Conservation (phyloP, 2,797 vertebrate genomes). For the Channallabes apus region DNA sequence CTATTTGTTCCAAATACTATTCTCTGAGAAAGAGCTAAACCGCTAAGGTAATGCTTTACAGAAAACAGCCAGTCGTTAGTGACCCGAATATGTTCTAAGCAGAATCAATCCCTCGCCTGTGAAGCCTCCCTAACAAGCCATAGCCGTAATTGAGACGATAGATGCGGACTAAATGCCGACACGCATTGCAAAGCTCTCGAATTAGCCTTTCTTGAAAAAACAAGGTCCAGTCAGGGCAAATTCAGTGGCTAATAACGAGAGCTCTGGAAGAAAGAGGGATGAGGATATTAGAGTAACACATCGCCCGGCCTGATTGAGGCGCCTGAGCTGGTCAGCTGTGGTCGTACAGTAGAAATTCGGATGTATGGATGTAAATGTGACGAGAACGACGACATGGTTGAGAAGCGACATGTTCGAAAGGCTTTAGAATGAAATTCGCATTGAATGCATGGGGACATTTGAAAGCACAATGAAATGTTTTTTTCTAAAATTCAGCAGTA, state of each 20-base stretch:
- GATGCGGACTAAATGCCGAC: slow-evolving; percentile 3
- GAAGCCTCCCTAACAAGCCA: not conserved
- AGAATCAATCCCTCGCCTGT: slow-evolving; percentile 22
- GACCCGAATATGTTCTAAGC: not conserved
- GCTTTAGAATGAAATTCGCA: not conserved
- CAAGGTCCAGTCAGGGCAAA: not conserved
- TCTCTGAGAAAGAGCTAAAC: not conserved
- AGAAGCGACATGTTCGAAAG: not conserved
- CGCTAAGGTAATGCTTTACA: not conserved
- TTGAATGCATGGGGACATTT: not conserved
- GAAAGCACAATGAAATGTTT: not conserved
- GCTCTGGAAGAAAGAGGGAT: slow-evolving; percentile 19
- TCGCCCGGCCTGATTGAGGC: slow-evolving; percentile 35
- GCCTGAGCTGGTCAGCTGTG: slow-evolving; percentile 17
- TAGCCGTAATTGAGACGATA: slow-evolving; percentile 30
- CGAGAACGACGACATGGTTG: not conserved
- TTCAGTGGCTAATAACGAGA: slow-evolving; percentile 13
- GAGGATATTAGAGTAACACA: slow-evolving; percentile 36
- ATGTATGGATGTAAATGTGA: slow-evolving; percentile 11
- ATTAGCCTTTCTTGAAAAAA: slow-evolving; percentile 2
- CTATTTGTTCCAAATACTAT: not conserved
- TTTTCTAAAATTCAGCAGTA: not conserved
- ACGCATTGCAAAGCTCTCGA: slow-evolving; percentile 9
- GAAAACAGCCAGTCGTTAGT: not conserved
- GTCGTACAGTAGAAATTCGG: slow-evolving; percentile 26